phyloP scores from a whole-genome alignment of 2,888 invertebrate species.

The Apeira syringaria region DNA sequence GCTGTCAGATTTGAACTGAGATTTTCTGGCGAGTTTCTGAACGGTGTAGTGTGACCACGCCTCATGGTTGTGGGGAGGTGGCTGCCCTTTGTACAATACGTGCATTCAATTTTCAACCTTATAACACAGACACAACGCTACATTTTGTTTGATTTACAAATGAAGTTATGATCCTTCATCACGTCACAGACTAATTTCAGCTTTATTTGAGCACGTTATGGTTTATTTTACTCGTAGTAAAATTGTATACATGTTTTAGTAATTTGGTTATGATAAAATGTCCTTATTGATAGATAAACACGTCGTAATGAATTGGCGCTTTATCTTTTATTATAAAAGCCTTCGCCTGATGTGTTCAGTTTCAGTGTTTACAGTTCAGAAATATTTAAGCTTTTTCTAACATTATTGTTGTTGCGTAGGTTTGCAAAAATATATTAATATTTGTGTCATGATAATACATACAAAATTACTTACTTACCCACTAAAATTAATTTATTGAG shows the following conservation, averaged over 20 bases:
- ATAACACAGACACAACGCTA: accelerated
- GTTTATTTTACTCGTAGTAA: conserved; percentile 7
- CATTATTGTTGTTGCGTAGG: too few species aligned
- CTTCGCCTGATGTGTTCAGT: conserved; percentile 8
- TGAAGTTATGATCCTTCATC: conserved; percentile 15
- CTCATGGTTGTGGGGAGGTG: conserved; percentile 45
- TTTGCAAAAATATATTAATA: too few species aligned
- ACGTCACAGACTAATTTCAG: conserved; percentile 13
- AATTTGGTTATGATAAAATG: conserved; percentile 31
- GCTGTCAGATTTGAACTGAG: conserved; percentile 52
- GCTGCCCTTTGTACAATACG: conserved; percentile 24
- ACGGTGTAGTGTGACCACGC: conserved; percentile 46
- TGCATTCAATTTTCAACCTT: conserved; percentile 6
- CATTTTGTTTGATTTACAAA: background rate
- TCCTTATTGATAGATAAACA: conserved; percentile 29
- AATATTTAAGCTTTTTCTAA: too few species aligned
- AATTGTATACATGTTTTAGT: conserved; percentile 37
- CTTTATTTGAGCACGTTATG: conserved; percentile 3
- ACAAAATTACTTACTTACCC: too few species aligned
- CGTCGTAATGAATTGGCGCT: conserved; percentile 23
- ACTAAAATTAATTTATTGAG: too few species aligned
- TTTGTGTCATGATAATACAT: too few species aligned
- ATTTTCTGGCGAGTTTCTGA: conserved; percentile 38
- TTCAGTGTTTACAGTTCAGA: conserved; percentile 7
- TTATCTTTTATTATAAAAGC: conserved; percentile 21